Evolutionary conservation across 2,888 invertebrate species (phyloP).

Genomic region (Mesorhabditis sp.): DNA sequence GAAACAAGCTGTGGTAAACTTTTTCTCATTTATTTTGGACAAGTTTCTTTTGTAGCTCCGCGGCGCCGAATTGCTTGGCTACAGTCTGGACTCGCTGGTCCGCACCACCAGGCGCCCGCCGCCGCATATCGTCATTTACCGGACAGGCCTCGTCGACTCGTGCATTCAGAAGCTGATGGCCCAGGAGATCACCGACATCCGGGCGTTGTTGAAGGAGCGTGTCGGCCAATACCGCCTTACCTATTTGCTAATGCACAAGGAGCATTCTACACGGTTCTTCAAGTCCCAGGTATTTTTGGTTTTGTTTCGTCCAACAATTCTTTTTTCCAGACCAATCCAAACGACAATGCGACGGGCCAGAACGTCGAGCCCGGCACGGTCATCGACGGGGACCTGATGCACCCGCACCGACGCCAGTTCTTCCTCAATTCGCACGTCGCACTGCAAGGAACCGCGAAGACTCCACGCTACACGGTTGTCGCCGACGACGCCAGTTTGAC

Average conservation of each 20-base stretch:
- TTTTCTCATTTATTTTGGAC: too few relatives aligned
- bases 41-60: slow-evolving; percentile 17
- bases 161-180: slow-evolving; percentile 17
- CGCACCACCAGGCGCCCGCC: slow-evolving; percentile 22
- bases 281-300: background rate
- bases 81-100: slow-evolving; percentile 21
- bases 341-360: slow-evolving; percentile 24
- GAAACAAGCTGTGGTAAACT: too few relatives aligned
- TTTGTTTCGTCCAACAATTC: too few relatives aligned
- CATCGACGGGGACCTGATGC: slow-evolving; percentile 36
- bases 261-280: slow-evolving; percentile 39
- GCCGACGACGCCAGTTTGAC: slow-evolving; percentile 33
- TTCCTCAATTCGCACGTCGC: slow-evolving; percentile 50
- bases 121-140: slow-evolving; percentile 34
- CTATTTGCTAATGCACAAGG: slow-evolving; percentile 41
- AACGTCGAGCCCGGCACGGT: slow-evolving; percentile 49
- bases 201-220: slow-evolving; percentile 19
- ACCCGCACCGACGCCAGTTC: slow-evolving; percentile 46
- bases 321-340: slow-evolving; percentile 10
- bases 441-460: slow-evolving; percentile 51
- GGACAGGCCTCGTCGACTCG: slow-evolving; percentile 40
- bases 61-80: slow-evolving; percentile 20
- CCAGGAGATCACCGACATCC: slow-evolving; percentile 42
- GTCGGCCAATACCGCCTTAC: slow-evolving; percentile 14
- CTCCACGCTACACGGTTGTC: slow-evolving; percentile 50